Percentiles rank a stretch among this genome's conserved stretches.
These are phyloP conservation scores for Pristionchus mayeri DNA, from an alignment of 2,888 invertebrate species.

Conservation along the genomic window DNA sequence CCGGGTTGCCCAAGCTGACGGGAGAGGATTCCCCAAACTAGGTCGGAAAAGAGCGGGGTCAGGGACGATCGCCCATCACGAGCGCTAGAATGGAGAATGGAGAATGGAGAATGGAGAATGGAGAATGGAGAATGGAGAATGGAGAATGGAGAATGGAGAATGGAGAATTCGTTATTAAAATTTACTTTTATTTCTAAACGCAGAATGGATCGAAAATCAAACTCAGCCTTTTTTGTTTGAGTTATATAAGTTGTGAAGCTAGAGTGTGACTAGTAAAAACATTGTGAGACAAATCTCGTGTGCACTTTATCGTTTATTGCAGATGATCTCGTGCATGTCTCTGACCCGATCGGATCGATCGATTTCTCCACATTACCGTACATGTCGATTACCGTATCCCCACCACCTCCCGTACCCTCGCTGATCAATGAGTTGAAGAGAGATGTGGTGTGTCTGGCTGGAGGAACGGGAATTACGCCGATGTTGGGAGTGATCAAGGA, in stretches of 20 bases:
- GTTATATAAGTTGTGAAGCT: neutral
- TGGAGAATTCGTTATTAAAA: too few species aligned
- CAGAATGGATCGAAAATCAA: too few species aligned
- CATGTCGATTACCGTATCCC: neutral
- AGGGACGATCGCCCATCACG: too few species aligned
- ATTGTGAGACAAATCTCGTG: neutral
- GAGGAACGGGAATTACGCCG: slow-evolving; percentile 70
- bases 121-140: too few species aligned
- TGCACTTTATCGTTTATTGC: neutral
- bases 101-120: too few species aligned
- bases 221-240: too few species aligned
- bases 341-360: slow-evolving; percentile 67
- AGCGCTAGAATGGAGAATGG: too few species aligned
- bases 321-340: slow-evolving; percentile 64
- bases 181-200: too few species aligned
- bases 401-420: slow-evolving; percentile 55
- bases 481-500: slow-evolving; percentile 64
- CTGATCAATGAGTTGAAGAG: slow-evolving; percentile 52
- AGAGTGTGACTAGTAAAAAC: slow-evolving; percentile 10
- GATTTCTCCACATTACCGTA: slow-evolving; percentile 52
- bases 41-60: too few species aligned
- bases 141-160: too few species aligned
- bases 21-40: too few species aligned
- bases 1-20: too few species aligned
- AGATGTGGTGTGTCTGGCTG: slow-evolving; percentile 59